phyloP scores from a whole-genome alignment of 1,140 invertebrate genomes.

The Trichonephila clavipes region DNA sequence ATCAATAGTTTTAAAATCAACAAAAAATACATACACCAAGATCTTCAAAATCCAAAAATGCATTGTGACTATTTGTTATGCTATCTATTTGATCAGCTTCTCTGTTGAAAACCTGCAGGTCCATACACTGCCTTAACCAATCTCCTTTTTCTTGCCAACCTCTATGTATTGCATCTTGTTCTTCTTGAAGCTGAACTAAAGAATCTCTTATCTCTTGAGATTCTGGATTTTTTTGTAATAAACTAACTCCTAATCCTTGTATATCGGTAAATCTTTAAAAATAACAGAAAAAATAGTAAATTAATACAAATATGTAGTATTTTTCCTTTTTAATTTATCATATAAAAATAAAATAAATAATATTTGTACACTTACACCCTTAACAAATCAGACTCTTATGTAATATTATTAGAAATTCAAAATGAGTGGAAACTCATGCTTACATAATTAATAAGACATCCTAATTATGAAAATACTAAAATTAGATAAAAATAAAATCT shows the following conservation, averaged over 20 bases:
- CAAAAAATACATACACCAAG: conserved; percentile 85
- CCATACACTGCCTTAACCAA: conserved; percentile 91
- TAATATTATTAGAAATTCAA: too few species aligned
- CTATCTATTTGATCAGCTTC: conserved; percentile 99
- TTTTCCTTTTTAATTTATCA: too few species aligned
- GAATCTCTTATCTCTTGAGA: conserved; percentile 83
- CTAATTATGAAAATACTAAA: too few species aligned
- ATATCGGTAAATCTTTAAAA: conserved; percentile 85
- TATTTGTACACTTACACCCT: too few species aligned
- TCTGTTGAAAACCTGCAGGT: conserved; percentile 92
- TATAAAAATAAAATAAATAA: too few species aligned
- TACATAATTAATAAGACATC: too few species aligned
- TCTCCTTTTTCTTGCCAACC: conserved; percentile 91
- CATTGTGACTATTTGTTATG: conserved; percentile 94
- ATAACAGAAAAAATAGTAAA: conserved; percentile 35
- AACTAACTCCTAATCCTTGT: conserved; percentile 81
- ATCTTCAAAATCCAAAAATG: conserved; percentile 93
- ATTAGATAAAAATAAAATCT: too few species aligned
- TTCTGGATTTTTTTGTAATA: conserved; percentile 80
- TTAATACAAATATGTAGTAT: not conserved
- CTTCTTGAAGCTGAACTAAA: conserved; percentile 87
- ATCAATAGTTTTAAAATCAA: not conserved
- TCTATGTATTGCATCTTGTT: conserved; percentile 87
- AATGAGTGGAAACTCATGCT: too few species aligned
- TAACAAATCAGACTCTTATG: too few species aligned